A percentile compares a stretch with the other conserved stretches of the same genome.
These are phyloP conservation scores for Camelus bactrianus DNA, from an alignment of 2,113 vertebrate genomes.

Conservation along the genomic window DNA sequence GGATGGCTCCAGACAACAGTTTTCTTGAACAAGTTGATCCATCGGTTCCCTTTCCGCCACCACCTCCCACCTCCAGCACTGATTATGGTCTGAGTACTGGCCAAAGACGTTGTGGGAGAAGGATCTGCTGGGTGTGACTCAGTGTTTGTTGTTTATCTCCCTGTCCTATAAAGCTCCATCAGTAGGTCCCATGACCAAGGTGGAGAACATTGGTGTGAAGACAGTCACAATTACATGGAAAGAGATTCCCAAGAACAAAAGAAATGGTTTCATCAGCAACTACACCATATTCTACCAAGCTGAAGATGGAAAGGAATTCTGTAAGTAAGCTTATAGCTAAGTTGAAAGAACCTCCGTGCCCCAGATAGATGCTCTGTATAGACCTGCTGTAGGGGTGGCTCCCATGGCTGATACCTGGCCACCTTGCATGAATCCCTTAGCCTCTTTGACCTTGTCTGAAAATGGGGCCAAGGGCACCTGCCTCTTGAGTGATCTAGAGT, in stretches of 20 bases:
- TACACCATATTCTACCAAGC: conserved; percentile 88
- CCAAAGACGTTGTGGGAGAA: neutral
- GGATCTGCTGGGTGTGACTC: neutral
- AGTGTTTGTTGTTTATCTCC: neutral
- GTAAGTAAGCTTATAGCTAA: conserved; percentile 79
- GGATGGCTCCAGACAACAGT: neutral
- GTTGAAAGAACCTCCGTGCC: neutral
- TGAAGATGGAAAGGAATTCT: conserved; percentile 79
- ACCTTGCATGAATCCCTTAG: neutral
- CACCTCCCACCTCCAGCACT: neutral
- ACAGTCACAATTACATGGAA: conserved; percentile 85
- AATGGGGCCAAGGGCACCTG: neutral
- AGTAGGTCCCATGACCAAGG: conserved; percentile 79
- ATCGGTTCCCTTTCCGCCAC: neutral
- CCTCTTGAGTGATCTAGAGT: neutral
- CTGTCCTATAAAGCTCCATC: conserved; percentile 81
- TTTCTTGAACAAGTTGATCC: neutral
- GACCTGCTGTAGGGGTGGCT: too few species aligned
- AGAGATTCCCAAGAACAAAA: conserved; percentile 82
- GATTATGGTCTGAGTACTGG: neutral
- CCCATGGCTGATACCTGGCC: neutral
- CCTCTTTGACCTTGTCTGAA: neutral
- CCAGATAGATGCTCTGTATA: neutral
- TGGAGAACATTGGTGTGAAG: conserved; percentile 74
- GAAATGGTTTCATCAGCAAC: conserved; percentile 86